These are phyloP conservation scores for Melanotaenia maccullochi DNA, from an alignment of 2,797 vertebrate species.

Conservation along the genomic window DNA sequence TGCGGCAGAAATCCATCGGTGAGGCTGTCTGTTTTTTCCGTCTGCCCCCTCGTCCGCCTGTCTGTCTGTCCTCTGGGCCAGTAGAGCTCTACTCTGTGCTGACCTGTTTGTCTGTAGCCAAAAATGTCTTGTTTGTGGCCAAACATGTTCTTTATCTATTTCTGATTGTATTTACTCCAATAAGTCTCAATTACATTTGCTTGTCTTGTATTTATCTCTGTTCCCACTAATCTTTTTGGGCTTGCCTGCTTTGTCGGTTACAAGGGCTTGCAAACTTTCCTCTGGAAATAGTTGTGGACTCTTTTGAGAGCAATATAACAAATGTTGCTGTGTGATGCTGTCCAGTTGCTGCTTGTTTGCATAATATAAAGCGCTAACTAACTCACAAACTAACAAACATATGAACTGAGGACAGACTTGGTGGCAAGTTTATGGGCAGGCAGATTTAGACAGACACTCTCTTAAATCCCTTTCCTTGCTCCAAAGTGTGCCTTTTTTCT, in stretches of 20 bases:
- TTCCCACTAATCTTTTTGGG: slow-evolving; percentile 4
- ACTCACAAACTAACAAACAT: slow-evolving; percentile 47
- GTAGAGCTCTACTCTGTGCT: slow-evolving; percentile 54
- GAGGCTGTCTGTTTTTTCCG: slow-evolving; percentile 80
- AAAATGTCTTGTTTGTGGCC: slow-evolving; percentile 54
- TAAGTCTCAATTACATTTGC: slow-evolving; percentile 19
- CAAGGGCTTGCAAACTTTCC: slow-evolving; percentile 32
- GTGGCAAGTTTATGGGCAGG: slow-evolving; percentile 71
- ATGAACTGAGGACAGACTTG: slow-evolving; percentile 69
- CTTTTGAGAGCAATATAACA: slow-evolving; percentile 32
- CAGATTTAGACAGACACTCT: slow-evolving; percentile 73
- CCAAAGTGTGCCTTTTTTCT: not conserved
- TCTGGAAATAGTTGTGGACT: slow-evolving; percentile 22
- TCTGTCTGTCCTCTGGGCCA: slow-evolving; percentile 74
- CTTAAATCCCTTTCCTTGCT: slow-evolving; percentile 30
- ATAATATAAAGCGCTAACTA: slow-evolving; percentile 32
- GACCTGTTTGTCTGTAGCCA: slow-evolving; percentile 64
- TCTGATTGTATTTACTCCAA: not conserved
- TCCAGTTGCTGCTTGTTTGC: slow-evolving; percentile 44
- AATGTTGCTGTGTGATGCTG: slow-evolving; percentile 31
- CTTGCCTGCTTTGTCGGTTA: slow-evolving; percentile 37
- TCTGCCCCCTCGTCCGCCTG: slow-evolving; percentile 65
- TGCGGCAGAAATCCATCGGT: slow-evolving; percentile 95
- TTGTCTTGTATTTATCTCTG: slow-evolving; percentile 27
- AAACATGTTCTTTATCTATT: slow-evolving; percentile 44